Conservation (phyloP, 2,888 invertebrate species). For the Rhynchonema sp. region DNA sequence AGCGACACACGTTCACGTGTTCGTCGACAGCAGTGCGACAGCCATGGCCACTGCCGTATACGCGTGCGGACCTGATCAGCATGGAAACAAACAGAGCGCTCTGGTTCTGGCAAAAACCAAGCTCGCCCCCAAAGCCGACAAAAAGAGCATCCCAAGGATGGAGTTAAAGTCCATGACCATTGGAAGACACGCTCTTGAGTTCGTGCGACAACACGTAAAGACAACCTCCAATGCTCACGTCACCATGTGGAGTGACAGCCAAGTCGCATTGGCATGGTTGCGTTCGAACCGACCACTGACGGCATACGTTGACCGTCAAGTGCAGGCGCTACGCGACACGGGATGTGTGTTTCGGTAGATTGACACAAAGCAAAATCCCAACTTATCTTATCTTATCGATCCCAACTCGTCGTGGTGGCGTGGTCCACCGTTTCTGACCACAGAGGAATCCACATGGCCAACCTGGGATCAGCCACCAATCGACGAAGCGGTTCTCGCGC, state of each 20-base stretch:
- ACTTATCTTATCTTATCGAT: conserved; percentile 10
- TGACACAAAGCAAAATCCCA: conserved; percentile 17
- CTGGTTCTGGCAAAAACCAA: no score
- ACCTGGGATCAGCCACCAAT: not conserved
- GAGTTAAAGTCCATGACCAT: not conserved
- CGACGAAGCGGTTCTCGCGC: not conserved
- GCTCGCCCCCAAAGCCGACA: no score
- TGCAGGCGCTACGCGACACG: not conserved
- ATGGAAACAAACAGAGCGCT: no score
- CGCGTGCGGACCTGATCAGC: no score
- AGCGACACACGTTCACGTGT: not conserved
- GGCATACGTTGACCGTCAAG: not conserved
- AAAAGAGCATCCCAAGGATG: not conserved
- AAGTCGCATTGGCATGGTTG: not conserved
- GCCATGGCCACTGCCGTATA: not conserved
- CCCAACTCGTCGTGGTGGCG: conserved; percentile 8
- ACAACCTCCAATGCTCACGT: no score
- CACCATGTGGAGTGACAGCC: not conserved
- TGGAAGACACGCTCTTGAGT: not conserved
- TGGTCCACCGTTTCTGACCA: conserved; percentile 8
- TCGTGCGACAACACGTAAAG: not conserved
- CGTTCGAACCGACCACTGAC: not conserved
- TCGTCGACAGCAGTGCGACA: not conserved
- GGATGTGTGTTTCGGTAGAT: conserved; percentile 12
- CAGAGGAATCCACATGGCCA: not conserved